Conservation (phyloP, 2,113 vertebrate genomes). For the Numida meleagris region DNA sequence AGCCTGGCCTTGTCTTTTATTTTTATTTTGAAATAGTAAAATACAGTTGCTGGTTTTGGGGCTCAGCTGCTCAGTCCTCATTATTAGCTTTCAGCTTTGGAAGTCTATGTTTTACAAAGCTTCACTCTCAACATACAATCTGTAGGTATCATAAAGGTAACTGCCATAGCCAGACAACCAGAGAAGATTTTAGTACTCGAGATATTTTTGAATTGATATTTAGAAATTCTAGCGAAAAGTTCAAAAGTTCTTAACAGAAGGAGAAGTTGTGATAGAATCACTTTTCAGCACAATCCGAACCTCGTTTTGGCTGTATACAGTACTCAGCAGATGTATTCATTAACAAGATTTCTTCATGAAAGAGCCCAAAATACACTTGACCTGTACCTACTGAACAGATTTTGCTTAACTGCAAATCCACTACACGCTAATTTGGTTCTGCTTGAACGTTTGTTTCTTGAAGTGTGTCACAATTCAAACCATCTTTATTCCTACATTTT, state of each 20-base stretch:
- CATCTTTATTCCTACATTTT: neutral
- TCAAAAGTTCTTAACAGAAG: neutral
- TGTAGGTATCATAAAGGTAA: neutral
- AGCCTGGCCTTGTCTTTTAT: no score
- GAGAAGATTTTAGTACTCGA: neutral
- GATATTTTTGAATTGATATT: neutral
- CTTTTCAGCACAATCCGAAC: neutral
- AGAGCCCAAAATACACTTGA: slow-evolving; percentile 10
- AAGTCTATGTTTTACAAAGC: neutral
- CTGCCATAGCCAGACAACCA: neutral
- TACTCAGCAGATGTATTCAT: neutral
- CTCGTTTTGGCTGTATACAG: neutral
- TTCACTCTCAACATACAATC: neutral
- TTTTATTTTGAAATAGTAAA: neutral
- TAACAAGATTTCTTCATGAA: slow-evolving; percentile 1
- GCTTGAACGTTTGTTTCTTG: neutral
- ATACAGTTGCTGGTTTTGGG: neutral
- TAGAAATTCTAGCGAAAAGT: neutral
- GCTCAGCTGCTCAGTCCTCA: neutral
- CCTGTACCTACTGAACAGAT: slow-evolving; percentile 50
- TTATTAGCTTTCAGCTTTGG: neutral
- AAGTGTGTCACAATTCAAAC: neutral
- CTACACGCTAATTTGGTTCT: slow-evolving; percentile 13
- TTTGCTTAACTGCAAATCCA: slow-evolving; percentile 45
- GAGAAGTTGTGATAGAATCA: neutral